Base-by-base conservation (phyloP, 30 jellyfish, hydroid and myxozoan genomes). In the Turritopsis dohrnii region DNA sequence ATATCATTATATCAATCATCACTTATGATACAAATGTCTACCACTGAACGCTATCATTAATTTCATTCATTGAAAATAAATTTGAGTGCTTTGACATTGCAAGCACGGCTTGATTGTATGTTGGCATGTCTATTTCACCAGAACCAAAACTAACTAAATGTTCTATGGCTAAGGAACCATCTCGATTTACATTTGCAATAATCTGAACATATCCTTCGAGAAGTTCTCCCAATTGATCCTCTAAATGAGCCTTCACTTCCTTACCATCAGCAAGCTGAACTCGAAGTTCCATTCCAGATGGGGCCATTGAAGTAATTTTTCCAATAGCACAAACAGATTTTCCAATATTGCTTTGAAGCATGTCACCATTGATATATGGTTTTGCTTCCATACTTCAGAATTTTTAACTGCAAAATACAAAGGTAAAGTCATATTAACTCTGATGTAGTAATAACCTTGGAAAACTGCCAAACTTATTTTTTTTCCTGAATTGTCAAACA, bases 161-260 rank as follows among this genome's bases (percentile, higher is more conserved):
- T 71, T 82, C 74, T 0, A 52, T 73, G 7, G 83, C 72, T 7
- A 82, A 54, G 4, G 85, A 65, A 16, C 22, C 9, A 41, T 82
- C 89, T 82, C 73, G 69, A 52, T 82, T 82, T 26, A 82, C 89
- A 82, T 85, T 86, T 24, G 89, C 89, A 82, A 54, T 26, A 23
- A 82, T 30, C 29, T 82, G 89, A 69, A 82, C 83, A 82, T 24
- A 71, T 23, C 89, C 89, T 66, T 66, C 83, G 16, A 82, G 8
- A 16, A 65, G 85, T 71, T 82, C 89, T 21, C 66, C 89, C 21
- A 82, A 54, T 21, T 82, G 89, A 26, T 82, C 89, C 72, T 82
- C 89, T 28, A 82, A 52, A 28, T 66, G 82, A 21, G 65, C 89
- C 31, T 82, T 82, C 24, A 82, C 89, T 25, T 25, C 29, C 72